A percentile compares a stretch with the other conserved stretches of the same genome.
phyloP scores from a whole-genome alignment of 2,888 invertebrate genomes.

The Mamestra brassicae region DNA sequence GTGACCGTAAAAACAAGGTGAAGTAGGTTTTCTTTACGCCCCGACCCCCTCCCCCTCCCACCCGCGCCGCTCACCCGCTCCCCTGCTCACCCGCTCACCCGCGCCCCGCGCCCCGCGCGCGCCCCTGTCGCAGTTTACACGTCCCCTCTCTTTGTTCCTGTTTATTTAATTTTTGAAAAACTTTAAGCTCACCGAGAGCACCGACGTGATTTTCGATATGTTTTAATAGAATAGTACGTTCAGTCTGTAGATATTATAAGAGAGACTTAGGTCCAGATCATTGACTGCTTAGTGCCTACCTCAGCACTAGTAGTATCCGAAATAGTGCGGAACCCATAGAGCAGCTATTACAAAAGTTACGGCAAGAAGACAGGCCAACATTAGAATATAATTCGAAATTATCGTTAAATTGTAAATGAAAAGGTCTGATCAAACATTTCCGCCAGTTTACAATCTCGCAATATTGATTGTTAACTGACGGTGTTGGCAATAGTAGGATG shows the following conservation, averaged over 20 bases:
- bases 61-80: neutral
- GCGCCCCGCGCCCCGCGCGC: neutral
- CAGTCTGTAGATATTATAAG: neutral
- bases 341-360: too few species aligned
- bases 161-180: conserved; percentile 31
- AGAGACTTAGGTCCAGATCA: neutral
- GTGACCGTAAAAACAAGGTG: conserved; percentile 70
- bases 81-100: neutral
- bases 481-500: neutral
- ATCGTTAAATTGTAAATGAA: neutral
- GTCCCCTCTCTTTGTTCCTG: conserved; percentile 33
- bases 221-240: neutral
- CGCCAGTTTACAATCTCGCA: neutral
- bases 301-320: too few species aligned
- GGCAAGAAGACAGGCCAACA: neutral
- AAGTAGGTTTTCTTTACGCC: conserved; percentile 64
- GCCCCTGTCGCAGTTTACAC: conserved; percentile 34
- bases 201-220: neutral
- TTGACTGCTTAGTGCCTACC: too few species aligned
- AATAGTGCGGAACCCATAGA: neutral
- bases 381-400: neutral
- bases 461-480: neutral
- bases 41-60: neutral
- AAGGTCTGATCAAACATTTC: neutral
- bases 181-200: conserved; percentile 1